Evolutionary conservation across 2,888 invertebrate species (phyloP).

Genomic region (Neelides folsomi): DNA sequence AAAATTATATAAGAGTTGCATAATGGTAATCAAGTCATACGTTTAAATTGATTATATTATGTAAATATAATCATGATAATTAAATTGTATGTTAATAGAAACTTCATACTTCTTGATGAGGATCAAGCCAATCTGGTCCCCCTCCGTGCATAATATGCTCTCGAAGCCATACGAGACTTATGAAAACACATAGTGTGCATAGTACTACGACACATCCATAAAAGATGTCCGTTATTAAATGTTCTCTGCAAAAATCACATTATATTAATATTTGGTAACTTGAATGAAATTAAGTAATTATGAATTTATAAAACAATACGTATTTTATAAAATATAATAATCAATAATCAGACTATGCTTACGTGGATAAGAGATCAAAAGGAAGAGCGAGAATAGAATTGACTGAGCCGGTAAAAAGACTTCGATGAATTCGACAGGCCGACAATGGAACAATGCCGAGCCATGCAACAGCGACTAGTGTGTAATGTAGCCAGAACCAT

Average conservation of each 20-base stretch:
- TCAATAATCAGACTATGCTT: no score
- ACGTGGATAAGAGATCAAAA: conserved; percentile 77
- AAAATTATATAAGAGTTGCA: no score
- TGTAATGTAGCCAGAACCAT: conserved; percentile 94
- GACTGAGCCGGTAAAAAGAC: conserved; percentile 78
- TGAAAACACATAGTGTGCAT: conserved; percentile 89
- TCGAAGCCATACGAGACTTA: conserved; percentile 90
- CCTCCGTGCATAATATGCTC: conserved; percentile 97
- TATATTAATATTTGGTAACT: background rate
- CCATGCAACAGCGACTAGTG: conserved; percentile 93
- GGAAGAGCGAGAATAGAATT: conserved; percentile 66
- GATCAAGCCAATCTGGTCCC: conserved; percentile 88
- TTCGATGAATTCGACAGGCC: conserved; percentile 88
- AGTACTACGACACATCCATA: conserved; percentile 94
- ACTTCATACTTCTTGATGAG: conserved; percentile 18
- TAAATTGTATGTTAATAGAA: background rate
- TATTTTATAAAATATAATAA: no score
- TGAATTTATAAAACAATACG: background rate
- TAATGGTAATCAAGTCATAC: no score
- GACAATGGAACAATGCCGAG: conserved; percentile 89
- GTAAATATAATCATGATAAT: background rate
- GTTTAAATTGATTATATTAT: no score
- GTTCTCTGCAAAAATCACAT: conserved; percentile 44
- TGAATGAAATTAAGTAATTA: background rate
- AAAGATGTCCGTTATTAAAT: conserved; percentile 82